Evolutionary conservation across 1,140 invertebrate species (phyloP).

Genomic region (Cataglyphis hispanica): DNA sequence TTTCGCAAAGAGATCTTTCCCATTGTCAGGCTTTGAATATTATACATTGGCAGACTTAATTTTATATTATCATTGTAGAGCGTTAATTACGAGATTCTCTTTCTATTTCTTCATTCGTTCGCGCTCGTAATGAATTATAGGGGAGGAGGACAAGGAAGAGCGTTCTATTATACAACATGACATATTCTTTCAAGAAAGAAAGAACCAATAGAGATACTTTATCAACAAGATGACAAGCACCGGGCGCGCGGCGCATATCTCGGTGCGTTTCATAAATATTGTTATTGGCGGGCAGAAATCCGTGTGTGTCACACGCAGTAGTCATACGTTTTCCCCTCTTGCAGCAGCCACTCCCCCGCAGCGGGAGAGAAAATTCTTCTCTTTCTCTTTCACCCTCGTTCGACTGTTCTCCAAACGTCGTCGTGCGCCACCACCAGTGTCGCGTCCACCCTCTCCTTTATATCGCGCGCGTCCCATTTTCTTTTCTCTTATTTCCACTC

Average conservation of each 20-base stretch:
- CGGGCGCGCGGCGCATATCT: slow-evolving; percentile 26
- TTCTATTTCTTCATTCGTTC: background rate
- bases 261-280: slow-evolving; percentile 75
- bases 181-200: background rate
- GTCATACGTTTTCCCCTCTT: slow-evolving; percentile 67
- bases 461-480: slow-evolving; percentile 54
- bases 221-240: slow-evolving; percentile 51
- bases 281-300: slow-evolving; percentile 72
- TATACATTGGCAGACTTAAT: background rate
- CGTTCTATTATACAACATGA: background rate
- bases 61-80: background rate
- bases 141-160: background rate
- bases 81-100: background rate
- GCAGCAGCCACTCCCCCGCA: slow-evolving; percentile 63
- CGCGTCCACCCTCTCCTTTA: slow-evolving; percentile 43
- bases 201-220: slow-evolving; percentile 57
- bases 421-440: slow-evolving; percentile 4
- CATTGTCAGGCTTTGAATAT: background rate
- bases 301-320: slow-evolving; percentile 71
- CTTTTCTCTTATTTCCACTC: slow-evolving; percentile 54
- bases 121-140: background rate
- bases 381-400: slow-evolving; percentile 38
- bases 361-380: slow-evolving; percentile 30
- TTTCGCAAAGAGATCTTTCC: background rate
- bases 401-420: slow-evolving; percentile 52